Evolutionary conservation across 2,113 vertebrate genomes (phyloP), one percentile per base, ranked within the genome.

Genomic region (Aptenodytes patagonicus): DNA sequence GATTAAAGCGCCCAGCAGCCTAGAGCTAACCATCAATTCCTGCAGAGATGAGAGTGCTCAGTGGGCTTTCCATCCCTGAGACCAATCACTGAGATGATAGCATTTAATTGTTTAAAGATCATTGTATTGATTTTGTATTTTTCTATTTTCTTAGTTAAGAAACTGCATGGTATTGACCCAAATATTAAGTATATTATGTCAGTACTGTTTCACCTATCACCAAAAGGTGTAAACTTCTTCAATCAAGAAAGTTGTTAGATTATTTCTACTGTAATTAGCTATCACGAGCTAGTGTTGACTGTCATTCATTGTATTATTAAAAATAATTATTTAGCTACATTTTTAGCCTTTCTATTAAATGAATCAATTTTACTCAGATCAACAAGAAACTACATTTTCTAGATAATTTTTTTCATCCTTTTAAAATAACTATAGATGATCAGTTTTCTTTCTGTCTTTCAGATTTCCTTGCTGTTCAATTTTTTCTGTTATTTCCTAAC

Each of bases 31-130:
- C 57, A 31, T 61, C 60, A 46, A 2, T 9, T 22, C 72, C 78
- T 22, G 64, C 40, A 0, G 90, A 58, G 78, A 44, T 2, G 11
- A 38, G 54, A 8, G 5, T 28, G 75, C 85, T 69, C 38, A 0
- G 6, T 11, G 68, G 47, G 55, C 36, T 64, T 83, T 64, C 61
- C 54, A 15, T 26, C 54, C 54, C 42, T 5, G 44, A 62, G 64
- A 26, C 86, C 68, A 10, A 28, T 46, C 93, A 64, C n/a, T 6
- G 11, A 11, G 29, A 44, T 28, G 29, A 44, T 28, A 15, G 38
- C 17, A 4, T 32, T 20, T 91, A 91, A 96, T 91, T 93, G 87
- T 38, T 87, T 93, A 71, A 91, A 55, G 77, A 87, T 25, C 5
- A 0, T 9, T 15, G 51, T 16, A 92, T 82, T 40, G 83, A 93